These are phyloP conservation scores for Aphyosemion australe DNA, from an alignment of 2,113 vertebrate species.

Conservation along the genomic window DNA sequence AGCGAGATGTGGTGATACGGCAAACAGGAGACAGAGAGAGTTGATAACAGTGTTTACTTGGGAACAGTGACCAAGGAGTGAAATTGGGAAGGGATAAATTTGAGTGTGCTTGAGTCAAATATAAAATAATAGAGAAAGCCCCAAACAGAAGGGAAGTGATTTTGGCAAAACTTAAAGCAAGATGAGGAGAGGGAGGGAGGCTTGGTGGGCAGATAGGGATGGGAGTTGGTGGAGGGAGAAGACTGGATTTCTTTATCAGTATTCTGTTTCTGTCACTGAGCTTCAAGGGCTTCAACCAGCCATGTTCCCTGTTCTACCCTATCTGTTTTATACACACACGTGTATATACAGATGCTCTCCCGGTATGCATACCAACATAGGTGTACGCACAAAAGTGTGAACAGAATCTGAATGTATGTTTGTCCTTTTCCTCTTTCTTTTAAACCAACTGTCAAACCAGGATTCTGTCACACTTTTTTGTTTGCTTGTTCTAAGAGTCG, in stretches of 20 bases:
- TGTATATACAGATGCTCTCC: not conserved
- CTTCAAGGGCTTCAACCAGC: constrained; percentile 34
- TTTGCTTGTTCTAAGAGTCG: too few species aligned
- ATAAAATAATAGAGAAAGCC: constrained; percentile 23
- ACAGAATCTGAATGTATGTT: too few species aligned
- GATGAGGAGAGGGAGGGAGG: constrained; percentile 12
- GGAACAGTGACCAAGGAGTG: constrained; percentile 33
- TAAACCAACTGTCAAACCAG: too few species aligned
- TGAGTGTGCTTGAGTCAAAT: constrained; percentile 27
- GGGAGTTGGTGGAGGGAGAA: constrained; percentile 60
- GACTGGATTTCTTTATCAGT: constrained; percentile 51
- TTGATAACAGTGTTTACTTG: constrained; percentile 38
- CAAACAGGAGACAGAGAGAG: constrained; percentile 20
- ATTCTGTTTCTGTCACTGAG: constrained; percentile 56
- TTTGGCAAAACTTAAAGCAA: constrained; percentile 6
- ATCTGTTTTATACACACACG: constrained; percentile 33
- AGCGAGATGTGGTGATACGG: constrained; percentile 20
- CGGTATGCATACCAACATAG: not conserved
- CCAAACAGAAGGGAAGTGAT: constrained; percentile 38
- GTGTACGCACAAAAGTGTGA: not conserved
- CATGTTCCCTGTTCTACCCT: constrained; percentile 31
- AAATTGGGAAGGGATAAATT: constrained; percentile 19
- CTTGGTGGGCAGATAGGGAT: constrained; percentile 46
- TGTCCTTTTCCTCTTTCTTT: too few species aligned
- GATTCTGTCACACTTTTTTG: too few species aligned